A percentile compares a stretch with the other conserved stretches of the same genome.
These are phyloP conservation scores for Balaeniceps rex DNA, from an alignment of 2,113 vertebrate genomes.

Conservation along the genomic window DNA sequence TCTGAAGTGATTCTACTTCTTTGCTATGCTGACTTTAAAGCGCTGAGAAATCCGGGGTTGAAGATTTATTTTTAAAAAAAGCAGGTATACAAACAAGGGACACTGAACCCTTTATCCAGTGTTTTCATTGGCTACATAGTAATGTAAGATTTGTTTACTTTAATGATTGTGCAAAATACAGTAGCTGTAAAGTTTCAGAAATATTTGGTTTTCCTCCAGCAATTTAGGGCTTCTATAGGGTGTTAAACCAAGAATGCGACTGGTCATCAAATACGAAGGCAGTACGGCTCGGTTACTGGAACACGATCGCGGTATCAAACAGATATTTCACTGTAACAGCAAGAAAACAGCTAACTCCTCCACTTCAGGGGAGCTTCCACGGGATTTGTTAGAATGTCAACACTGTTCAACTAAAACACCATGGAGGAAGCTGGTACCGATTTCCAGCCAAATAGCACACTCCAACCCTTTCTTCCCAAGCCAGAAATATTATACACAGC, in stretches of 20 bases:
- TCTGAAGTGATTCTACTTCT: constrained; percentile 53
- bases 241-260: constrained; percentile 74
- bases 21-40: constrained; percentile 38
- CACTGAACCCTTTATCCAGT: constrained; percentile 72
- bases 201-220: constrained; percentile 69
- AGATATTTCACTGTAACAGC: constrained; percentile 71
- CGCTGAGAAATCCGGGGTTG: background rate
- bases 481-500: constrained; percentile 80
- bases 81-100: constrained; percentile 64
- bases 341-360: constrained; percentile 69
- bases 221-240: constrained; percentile 64
- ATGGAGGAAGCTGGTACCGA: constrained; percentile 79
- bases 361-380: constrained; percentile 75
- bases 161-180: constrained; percentile 72
- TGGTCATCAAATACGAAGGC: constrained; percentile 61
- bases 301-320: constrained; percentile 54
- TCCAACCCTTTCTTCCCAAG: constrained; percentile 74
- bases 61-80: constrained; percentile 57
- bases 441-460: constrained; percentile 73
- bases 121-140: constrained; percentile 64
- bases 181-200: constrained; percentile 74
- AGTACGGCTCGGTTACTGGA: constrained; percentile 45
- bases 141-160: constrained; percentile 69
- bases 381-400: constrained; percentile 84
- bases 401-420: constrained; percentile 78